These are phyloP conservation scores for Ptychadena robeensis DNA, from an alignment of 2,797 vertebrate genomes.

Conservation along the genomic window DNA sequence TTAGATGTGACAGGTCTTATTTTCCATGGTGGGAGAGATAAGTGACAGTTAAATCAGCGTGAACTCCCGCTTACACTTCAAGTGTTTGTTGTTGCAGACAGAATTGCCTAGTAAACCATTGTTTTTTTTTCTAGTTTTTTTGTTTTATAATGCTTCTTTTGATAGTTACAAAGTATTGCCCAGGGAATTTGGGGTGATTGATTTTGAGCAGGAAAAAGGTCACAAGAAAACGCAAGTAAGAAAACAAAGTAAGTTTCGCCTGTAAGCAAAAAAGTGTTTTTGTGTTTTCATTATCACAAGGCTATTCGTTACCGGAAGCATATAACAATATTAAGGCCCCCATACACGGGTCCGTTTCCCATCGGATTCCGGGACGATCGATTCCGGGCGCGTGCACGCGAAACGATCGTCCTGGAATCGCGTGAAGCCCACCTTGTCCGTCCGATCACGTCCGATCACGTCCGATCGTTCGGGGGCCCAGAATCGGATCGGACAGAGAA, in stretches of 20 bases:
- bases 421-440: too few species aligned
- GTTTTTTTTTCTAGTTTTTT: not conserved
- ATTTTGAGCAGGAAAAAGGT: not conserved
- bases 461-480: too few species aligned
- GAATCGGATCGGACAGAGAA: too few species aligned
- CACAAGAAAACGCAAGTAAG: not conserved
- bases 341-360: too few species aligned
- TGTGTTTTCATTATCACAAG: too few species aligned
- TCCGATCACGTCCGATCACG: too few species aligned
- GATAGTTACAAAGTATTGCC: constrained; percentile 11
- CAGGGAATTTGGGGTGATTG: constrained; percentile 1
- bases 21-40: constrained; percentile 32
- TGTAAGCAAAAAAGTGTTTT: not conserved
- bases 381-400: too few species aligned
- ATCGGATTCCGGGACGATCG: too few species aligned
- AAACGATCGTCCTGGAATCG: too few species aligned
- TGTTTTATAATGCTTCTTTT: constrained; percentile 14
- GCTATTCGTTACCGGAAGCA: too few species aligned
- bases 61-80: constrained; percentile 31
- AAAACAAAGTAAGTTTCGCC: constrained; percentile 6
- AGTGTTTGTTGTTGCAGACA: constrained; percentile 20
- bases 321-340: too few species aligned
- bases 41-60: constrained; percentile 29
- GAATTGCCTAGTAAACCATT: constrained; percentile 19
- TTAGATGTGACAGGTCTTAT: constrained; percentile 22